Base-by-base conservation (phyloP, 2,888 invertebrate genomes). In the Dexiosoma caninum region DNA sequence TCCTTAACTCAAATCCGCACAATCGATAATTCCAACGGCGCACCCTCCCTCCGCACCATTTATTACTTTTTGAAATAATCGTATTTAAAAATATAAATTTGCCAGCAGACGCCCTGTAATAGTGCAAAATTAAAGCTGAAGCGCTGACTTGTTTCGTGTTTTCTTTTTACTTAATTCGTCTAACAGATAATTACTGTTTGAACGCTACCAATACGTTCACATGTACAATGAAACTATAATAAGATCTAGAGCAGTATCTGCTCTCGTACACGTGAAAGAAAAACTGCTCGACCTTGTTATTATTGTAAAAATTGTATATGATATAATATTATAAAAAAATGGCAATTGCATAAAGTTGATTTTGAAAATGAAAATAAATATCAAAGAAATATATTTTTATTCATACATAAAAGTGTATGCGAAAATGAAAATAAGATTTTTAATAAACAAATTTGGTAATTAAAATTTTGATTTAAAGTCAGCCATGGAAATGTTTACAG, bases 261-360 rank as follows among this genome's bases (percentile, higher is more conserved):
- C n/a, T n/a, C n/a, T n/a, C n/a, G n/a, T n/a, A n/a, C n/a, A n/a
- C n/a, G 3, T 49, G 71, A 67, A 71, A 49, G 77, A 77, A 80
- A 80, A 80, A 60, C 55, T 59, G 37, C 46, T 60, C 70, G 77
- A 66, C 79, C 79, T 79, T 79, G 70, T n/a, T n/a, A n/a, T n/a
- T n/a, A n/a, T n/a, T n/a, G n/a, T n/a, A n/a, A n/a, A n/a, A n/a
- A n/a, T n/a, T n/a, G n/a, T n/a, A n/a, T n/a, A 57, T 57, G 64
- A 70, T 57, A n/a, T 59, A 79, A 12, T 27, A 55, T 55, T 60
- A 69, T 66, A 19, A 42, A 21, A 53, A 72, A 37, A 19, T 55
- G 12, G n/a, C 44, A 53, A 62, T 51, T 51, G 53, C 49, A 49
- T 59, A 32, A 37, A 37, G n/a, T 37, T 37, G 23, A 37, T n/a